A percentile compares a stretch with the other conserved stretches of the same genome.
Evolutionary conservation across 2,888 invertebrate genomes (phyloP).

Genomic region (Nomada ferruginata): DNA sequence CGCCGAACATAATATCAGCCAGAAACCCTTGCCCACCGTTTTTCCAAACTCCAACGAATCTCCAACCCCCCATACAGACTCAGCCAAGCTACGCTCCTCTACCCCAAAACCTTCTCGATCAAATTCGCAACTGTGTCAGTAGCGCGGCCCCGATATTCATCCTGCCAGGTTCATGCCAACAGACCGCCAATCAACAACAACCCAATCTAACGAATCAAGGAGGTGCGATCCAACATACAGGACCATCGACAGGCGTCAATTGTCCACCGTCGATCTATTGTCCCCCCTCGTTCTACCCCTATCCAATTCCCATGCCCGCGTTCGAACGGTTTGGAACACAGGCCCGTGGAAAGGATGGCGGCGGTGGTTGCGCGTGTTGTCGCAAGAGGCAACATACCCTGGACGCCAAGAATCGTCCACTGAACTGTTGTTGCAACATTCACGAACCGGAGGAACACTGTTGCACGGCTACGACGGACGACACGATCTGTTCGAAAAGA

Average conservation of each 20-base stretch:
- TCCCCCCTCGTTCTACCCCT: conserved; percentile 73
- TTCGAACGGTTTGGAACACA: conserved; percentile 57
- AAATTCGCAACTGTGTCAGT: conserved; percentile 71
- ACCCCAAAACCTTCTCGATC: conserved; percentile 73
- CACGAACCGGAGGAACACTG: conserved; percentile 64
- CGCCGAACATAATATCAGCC: conserved; percentile 3
- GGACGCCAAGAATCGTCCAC: background rate
- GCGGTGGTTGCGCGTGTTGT: conserved; percentile 51
- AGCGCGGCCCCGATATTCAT: conserved; percentile 76
- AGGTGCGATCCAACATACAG: conserved; percentile 18
- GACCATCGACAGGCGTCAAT: conserved; percentile 38
- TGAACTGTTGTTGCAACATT: conserved; percentile 21
- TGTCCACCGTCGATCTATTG: conserved; percentile 55
- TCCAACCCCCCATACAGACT: conserved; percentile 12
- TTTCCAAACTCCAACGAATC: conserved; percentile 17
- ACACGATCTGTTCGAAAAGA: conserved; percentile 73
- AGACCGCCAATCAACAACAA: conserved; percentile 48
- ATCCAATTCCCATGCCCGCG: conserved; percentile 71
- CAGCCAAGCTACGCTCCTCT: conserved; percentile 43
- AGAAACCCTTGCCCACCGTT: conserved; percentile 27
- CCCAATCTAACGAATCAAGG: conserved; percentile 12
- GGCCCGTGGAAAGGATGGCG: conserved; percentile 20
- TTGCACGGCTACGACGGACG: conserved; percentile 67
- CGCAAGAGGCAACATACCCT: conserved; percentile 4
- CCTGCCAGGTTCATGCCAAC: conserved; percentile 71